These are phyloP conservation scores for Brachypterus glaber DNA, from an alignment of 2,888 invertebrate genomes.

Conservation along the genomic window DNA sequence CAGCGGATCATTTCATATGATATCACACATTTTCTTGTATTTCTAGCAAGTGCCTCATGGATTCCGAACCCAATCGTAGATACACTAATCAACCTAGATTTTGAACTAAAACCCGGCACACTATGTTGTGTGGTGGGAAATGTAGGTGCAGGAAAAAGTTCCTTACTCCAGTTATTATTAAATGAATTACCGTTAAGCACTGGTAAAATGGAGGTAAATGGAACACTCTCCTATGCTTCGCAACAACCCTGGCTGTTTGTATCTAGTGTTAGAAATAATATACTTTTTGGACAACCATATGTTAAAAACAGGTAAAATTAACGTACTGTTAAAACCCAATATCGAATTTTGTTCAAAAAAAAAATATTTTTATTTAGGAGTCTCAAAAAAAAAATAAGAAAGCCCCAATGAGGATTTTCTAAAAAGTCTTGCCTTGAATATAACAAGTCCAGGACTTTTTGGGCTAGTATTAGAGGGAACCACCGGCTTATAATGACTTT, in stretches of 20 bases:
- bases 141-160: constrained; percentile 62
- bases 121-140: constrained; percentile 46
- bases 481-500: too few species aligned
- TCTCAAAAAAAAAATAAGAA: too few species aligned
- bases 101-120: constrained; percentile 43
- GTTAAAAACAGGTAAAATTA: constrained; percentile 41
- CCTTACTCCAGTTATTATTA: constrained; percentile 58
- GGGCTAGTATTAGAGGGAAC: too few species aligned
- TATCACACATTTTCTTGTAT: too few species aligned
- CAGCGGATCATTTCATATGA: too few species aligned
- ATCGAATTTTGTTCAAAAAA: too few species aligned
- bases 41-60: too few species aligned
- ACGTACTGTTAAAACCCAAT: too few species aligned
- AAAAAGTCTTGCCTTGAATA: too few species aligned
- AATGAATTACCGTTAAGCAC: constrained; percentile 56
- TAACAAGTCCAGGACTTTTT: too few species aligned
- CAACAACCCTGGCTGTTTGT: constrained; percentile 76
- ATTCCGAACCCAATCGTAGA: constrained; percentile 30
- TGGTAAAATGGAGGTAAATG: constrained; percentile 54
- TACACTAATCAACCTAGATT: constrained; percentile 42
- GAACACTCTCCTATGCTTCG: constrained; percentile 59
- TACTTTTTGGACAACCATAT: constrained; percentile 64
- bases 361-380: too few species aligned
- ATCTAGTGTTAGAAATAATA: constrained; percentile 66
- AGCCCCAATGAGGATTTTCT: too few species aligned